phyloP scores from a whole-genome alignment of 2,888 invertebrate species.

The Synanthedon tipuliformis region DNA sequence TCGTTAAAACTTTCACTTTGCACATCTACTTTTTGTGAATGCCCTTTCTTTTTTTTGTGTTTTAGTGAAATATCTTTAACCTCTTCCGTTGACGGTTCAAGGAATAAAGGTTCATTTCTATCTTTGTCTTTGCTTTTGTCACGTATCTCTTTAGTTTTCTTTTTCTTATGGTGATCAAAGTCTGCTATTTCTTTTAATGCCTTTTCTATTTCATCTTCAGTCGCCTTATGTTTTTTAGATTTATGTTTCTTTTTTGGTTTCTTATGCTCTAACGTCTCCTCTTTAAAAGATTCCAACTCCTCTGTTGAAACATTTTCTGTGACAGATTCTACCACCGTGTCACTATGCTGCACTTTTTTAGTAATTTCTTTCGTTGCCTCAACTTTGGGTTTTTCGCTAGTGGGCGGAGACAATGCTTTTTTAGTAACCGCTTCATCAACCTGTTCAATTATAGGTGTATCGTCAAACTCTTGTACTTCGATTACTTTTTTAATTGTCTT shows the following conservation, averaged over 20 bases:
- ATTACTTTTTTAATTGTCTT: constrained; percentile 45
- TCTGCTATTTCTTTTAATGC: constrained; percentile 60
- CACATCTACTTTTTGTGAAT: background rate
- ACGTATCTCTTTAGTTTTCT: constrained; percentile 29
- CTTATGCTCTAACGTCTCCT: constrained; percentile 26
- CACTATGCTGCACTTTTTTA: constrained; percentile 41
- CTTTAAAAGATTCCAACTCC: constrained; percentile 13
- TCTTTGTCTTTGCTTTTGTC: constrained; percentile 27
- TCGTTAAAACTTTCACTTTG: too few species aligned
- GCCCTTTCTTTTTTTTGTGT: background rate
- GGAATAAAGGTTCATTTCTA: background rate
- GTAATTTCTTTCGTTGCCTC: constrained; percentile 16
- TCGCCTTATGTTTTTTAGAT: constrained; percentile 37
- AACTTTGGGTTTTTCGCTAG: background rate
- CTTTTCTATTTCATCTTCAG: constrained; percentile 53
- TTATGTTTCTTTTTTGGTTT: constrained; percentile 52
- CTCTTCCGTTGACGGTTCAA: background rate
- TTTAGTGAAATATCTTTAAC: background rate
- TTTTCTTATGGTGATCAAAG: constrained; percentile 44
- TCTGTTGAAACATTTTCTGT: constrained; percentile 20
- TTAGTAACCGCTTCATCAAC: background rate
- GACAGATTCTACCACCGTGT: constrained; percentile 33
- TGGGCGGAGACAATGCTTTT: background rate
- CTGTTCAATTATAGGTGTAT: constrained; percentile 19
- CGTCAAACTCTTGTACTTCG: constrained; percentile 57